Evolutionary conservation across 2,888 invertebrate species (phyloP), one percentile per base, ranked within the genome.

Genomic region (Napeogenes inachia): DNA sequence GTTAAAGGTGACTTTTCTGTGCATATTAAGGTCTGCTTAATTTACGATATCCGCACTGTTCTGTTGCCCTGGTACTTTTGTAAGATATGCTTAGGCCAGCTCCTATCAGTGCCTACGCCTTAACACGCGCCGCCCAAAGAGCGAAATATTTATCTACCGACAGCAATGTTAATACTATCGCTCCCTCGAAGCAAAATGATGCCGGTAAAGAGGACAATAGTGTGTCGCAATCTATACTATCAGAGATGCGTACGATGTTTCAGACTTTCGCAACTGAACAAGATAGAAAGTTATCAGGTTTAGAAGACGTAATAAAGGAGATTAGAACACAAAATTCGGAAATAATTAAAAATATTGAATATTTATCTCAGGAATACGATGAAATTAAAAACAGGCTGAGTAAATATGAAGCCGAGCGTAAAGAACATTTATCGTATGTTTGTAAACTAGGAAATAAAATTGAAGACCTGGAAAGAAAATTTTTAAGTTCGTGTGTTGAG

Each of bases 391-490:
- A 21, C 21, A 21, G 21, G 21, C 21, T 21, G 21, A 21, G 21
- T 21, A 21, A 21, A 21, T 21, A 21, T 21, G 21, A 21, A 21
- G 21, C 21, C 21, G 21, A 21, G 21, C 21, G 21, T 21, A 21
- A 21, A 21, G 21, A 21, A 21, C 21, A 21, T 21, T 21, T 21
- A 21, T 21, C 46, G 32, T 46, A 57, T 45, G 32, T 57, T 45
- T 57, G 33, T 6, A 46, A 10, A 30, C 4, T 21, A 21, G 57
- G 45, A 57, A 32, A 57, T 57, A 45, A 57, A 57, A 57, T 57
- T 12, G 46, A 57, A 46, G 10, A 45, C 13, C 12, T 46, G 12
- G 57, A 57, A 57, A 57, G 32, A 46, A 46, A 32, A 32, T 10
- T 30, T 21, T 12, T 57, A 30, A 57, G 13, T 8, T 46, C 57